Conservation (phyloP, 2,888 invertebrate species). For the Ormyrus nitidulus region DNA sequence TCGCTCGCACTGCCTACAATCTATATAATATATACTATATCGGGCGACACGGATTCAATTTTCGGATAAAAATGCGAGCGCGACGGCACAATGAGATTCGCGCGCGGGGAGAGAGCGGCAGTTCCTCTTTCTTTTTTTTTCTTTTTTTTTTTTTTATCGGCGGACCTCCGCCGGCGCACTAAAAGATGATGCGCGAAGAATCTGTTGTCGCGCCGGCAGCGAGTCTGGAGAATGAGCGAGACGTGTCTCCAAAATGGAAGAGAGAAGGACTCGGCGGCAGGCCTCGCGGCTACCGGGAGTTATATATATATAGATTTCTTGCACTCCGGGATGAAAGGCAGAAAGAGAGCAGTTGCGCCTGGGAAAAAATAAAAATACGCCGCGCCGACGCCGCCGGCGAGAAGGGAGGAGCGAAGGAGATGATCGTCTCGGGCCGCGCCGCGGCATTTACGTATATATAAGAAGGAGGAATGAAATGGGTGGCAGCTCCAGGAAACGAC, state of each 20-base stretch:
- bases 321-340: conserved; percentile 13
- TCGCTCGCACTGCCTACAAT: too few relatives aligned
- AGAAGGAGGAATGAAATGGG: neutral
- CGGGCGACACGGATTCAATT: conserved; percentile 4
- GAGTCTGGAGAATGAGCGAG: conserved; percentile 27
- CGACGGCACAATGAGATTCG: neutral
- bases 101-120: neutral
- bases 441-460: too few relatives aligned
- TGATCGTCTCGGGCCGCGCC: neutral
- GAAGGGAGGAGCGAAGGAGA: neutral
- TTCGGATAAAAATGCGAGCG: neutral
- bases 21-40: neutral
- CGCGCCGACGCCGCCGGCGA: too few relatives aligned
- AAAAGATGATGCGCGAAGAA: conserved; percentile 10
- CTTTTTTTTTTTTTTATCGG: neutral
- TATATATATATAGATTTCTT: neutral
- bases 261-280: neutral
- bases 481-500: neutral
- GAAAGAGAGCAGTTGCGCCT: neutral
- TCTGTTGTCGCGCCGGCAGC: conserved; percentile 20
- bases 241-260: neutral
- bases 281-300: neutral
- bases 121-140: too few relatives aligned
- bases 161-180: neutral
- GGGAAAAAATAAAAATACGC: conserved; percentile 17